Conservation (phyloP, 2,797 vertebrate genomes). For the Bufotes viridis region DNA sequence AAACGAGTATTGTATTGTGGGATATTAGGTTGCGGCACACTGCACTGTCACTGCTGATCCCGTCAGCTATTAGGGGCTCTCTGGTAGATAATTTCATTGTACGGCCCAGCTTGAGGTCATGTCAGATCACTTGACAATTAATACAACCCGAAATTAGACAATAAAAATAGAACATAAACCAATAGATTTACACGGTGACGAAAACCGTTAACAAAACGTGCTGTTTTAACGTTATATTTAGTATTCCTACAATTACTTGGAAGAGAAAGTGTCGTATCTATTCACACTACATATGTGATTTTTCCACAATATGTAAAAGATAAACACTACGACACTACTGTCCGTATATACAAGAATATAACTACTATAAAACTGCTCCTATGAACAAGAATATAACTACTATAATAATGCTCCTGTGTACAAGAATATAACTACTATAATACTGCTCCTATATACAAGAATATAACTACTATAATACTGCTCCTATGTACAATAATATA, state of each 20-base stretch:
- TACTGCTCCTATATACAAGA: not conserved
- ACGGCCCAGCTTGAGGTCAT: slow-evolving; percentile 19
- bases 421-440: slow-evolving; percentile 21
- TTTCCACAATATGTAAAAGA: not conserved
- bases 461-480: slow-evolving; percentile 4
- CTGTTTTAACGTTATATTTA: not conserved
- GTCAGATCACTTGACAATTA: not conserved
- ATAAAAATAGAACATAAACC: slow-evolving; percentile 31
- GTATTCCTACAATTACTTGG: not conserved
- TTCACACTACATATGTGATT: not conserved
- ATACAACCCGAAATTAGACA: slow-evolving; percentile 19
- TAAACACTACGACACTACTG: not conserved
- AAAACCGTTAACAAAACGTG: not conserved
- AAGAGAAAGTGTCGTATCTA: not conserved
- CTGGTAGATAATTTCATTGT: slow-evolving; percentile 20
- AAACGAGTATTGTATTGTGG: not conserved
- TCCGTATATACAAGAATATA: not conserved
- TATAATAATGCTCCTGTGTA: slow-evolving; percentile 2
- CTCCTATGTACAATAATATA: not conserved
- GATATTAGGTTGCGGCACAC: not conserved
- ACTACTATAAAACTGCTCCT: not conserved
- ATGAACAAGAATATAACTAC: not conserved
- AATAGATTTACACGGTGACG: not conserved
- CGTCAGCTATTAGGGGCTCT: slow-evolving; percentile 11
- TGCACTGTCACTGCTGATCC: not conserved